A percentile compares a stretch with the other conserved stretches of the same genome.
Evolutionary conservation across 2,888 invertebrate genomes (phyloP).

Genomic region (Aporophyla lueneburgensis): DNA sequence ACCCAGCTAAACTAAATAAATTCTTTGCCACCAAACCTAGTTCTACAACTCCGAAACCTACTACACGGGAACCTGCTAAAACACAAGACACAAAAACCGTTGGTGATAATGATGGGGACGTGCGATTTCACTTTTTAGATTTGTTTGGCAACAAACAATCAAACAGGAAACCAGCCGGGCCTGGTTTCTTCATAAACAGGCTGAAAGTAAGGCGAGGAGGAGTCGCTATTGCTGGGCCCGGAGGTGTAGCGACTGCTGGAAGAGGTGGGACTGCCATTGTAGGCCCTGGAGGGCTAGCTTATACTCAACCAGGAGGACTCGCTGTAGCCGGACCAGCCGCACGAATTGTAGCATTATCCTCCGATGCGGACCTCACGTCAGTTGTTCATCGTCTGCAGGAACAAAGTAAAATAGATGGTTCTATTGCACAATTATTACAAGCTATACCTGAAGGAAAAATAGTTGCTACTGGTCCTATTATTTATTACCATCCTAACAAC

Average conservation of each 20-base stretch:
- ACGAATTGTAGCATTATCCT: conserved; percentile 92
- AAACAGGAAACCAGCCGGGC: conserved; percentile 84
- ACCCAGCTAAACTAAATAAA: conserved; percentile 75
- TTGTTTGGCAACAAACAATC: conserved; percentile 77
- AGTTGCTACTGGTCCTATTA: conserved; percentile 94
- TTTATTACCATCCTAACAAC: conserved; percentile 91
- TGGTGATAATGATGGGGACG: conserved; percentile 72
- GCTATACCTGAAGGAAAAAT: conserved; percentile 92
- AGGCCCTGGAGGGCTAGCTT: conserved; percentile 94
- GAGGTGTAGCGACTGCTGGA: conserved; percentile 95
- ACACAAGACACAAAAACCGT: conserved; percentile 74
- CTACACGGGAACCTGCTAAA: conserved; percentile 68
- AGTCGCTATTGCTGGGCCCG: conserved; percentile 95
- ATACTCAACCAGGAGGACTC: conserved; percentile 94
- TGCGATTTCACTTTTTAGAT: conserved; percentile 77
- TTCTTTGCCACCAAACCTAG: conserved; percentile 73
- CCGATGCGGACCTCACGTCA: conserved; percentile 91
- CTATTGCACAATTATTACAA: conserved; percentile 82
- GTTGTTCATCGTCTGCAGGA: conserved; percentile 86
- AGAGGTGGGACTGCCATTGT: conserved; percentile 95
- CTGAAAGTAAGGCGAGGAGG: conserved; percentile 94
- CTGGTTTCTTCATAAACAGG: conserved; percentile 93
- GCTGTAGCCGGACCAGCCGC: conserved; percentile 95
- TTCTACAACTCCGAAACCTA: conserved; percentile 73
- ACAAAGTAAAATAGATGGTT: conserved; percentile 80